Evolutionary conservation across 1,140 invertebrate genomes (phyloP), one percentile per base, ranked within the genome.

Genomic region (Zaprionus nigranus): DNA sequence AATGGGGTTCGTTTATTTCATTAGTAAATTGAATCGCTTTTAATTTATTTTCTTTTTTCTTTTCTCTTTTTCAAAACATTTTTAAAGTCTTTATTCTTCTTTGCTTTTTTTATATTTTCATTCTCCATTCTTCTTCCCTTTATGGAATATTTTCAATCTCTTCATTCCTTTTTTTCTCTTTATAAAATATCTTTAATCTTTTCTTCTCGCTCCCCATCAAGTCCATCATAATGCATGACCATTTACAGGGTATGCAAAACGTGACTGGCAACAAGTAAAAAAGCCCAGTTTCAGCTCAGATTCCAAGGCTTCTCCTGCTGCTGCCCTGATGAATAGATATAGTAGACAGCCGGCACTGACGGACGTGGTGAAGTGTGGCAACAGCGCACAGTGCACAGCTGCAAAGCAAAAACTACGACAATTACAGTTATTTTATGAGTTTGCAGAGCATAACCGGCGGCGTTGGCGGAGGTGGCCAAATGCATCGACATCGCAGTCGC

Each of bases 391-490:
- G 56, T 20, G 77, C 61, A n/a, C n/a, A n/a, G 2, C 17, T 24
- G 53, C 43, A 79, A 77, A 79, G 74, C 65, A 54, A 60, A 66
- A 74, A 73, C 78, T 90, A 90, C 81, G 75, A 87, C 85, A 88
- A 88, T 88, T 88, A 90, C 85, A 88, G 85, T 88, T 90, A 88
- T 88, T 88, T 88, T 77, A 88, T 90, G 86, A 85, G 79, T 88
- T 88, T 84, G 85, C 86, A 82, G 85, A 88, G 85, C 85, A 88
- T 73, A 88, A 90, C 85, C 74, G 70, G 30, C 64, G 38, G 46
- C 57, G 15, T n/a, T 9, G 40, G n/a, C n/a, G n/a, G n/a, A n/a
- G 9, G 30, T 34, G 9, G 9, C 24, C 20, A 30, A 62, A 68
- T 68, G 69, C 40, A 64, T 24, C 49, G 36, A 20, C 26, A 66